Base-by-base conservation (phyloP, 2,888 invertebrate genomes). In the Pemphredon lugubris region DNA sequence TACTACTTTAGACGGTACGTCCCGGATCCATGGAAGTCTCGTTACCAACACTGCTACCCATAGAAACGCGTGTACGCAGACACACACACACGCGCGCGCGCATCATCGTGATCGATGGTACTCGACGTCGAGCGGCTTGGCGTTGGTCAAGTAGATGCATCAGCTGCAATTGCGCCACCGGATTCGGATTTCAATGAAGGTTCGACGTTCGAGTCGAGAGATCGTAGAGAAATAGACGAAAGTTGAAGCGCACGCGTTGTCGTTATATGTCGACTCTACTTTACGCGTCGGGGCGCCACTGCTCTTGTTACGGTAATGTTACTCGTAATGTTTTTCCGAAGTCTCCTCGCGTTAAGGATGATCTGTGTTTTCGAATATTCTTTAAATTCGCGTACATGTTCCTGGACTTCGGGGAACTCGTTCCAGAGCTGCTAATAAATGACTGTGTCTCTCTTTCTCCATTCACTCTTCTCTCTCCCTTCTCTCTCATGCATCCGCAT, bases 101-200 rank as follows among this genome's bases (percentile, higher is more conserved):
- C 58, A 65, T 70, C 67, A 69, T 50, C 61, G 58, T 72, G 75
- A 79, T 79, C 72, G 67, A 79, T 75, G 79, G 69, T 66, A 59
- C 75, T 79, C 77, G 72, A 79, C 55, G 68, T 77, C 72, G 69
- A 53, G 32, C 69, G 65, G 40, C 50, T 53, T 55, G 64, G 50
- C 65, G 64, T 73, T 63, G 70, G 65, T 78, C 79, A 73, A 79
- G 76, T 79, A 70, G 73, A 68, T 63, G 78, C 77, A 77, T 70
- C 73, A 73, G 71, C 74, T 71, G 77, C 67, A 71, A 67, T 77
- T 54, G 77, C 73, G 16, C 50, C 61, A 37, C 48, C 54, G n/a
- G 65, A 69, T 77, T 67, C 57, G 64, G 51, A 64, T 71, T 74
- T 77, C 71, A 74, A 77, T 71, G 61, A 63, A 70, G 64, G 50